These are phyloP conservation scores for Turritopsis dohrnii DNA, from an alignment of 30 jellyfish, hydroid and myxozoan genomes.

Conservation along the genomic window DNA sequence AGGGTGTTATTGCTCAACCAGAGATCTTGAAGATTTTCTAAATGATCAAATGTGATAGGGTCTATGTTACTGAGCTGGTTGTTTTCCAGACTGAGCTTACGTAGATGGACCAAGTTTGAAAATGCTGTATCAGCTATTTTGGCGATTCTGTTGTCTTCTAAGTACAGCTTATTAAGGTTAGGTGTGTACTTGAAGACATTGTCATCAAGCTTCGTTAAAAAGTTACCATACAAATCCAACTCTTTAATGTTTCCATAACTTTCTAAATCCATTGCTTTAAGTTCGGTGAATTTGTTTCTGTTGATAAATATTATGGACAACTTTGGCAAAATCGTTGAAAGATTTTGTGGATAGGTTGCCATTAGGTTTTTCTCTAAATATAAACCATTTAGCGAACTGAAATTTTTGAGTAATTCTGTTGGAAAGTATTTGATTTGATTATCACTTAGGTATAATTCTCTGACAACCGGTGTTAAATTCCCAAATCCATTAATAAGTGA, in stretches of 20 bases:
- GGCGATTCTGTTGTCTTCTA: not conserved
- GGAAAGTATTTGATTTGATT: not conserved
- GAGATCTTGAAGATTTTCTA: not conserved
- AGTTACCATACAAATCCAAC: slow-evolving; percentile 8
- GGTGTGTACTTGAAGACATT: not conserved
- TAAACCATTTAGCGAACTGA: not conserved
- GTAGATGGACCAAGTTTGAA: not conserved
- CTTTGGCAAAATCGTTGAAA: not conserved
- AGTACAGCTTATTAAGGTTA: not conserved
- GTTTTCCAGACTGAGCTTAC: not conserved
- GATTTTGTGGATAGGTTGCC: not conserved
- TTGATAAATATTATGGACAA: not conserved
- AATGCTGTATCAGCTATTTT: not conserved
- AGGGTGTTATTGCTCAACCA: not conserved
- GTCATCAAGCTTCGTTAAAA: not conserved
- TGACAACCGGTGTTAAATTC: not conserved
- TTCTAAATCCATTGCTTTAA: not conserved
- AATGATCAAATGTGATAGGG: not conserved
- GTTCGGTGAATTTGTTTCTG: not conserved
- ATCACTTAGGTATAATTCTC: not conserved
- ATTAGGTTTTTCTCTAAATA: not conserved
- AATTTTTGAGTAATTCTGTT: not conserved
- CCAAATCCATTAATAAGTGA: not conserved
- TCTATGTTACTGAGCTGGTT: not conserved
- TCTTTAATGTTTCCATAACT: slow-evolving; percentile 1